These are phyloP conservation scores for Oscarella lobularis DNA, from an alignment of 37 sponge, comb jelly and placozoan genomes.

Conservation along the genomic window DNA sequence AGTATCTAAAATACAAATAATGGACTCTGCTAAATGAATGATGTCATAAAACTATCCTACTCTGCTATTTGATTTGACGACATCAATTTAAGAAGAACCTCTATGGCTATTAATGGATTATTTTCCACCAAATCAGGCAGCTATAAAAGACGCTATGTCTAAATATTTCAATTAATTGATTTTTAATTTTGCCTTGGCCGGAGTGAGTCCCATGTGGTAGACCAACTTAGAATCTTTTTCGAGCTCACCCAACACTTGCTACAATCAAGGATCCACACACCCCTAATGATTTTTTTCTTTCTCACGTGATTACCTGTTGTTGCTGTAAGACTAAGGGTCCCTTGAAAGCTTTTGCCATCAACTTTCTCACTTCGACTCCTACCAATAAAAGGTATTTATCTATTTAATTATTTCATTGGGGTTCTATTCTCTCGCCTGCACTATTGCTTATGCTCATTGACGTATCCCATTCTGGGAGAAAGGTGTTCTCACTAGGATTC, in stretches of 20 bases:
- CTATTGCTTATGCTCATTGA: slow-evolving; percentile 43
- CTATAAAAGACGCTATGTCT: slow-evolving; percentile 7
- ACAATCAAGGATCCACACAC: slow-evolving; percentile 1
- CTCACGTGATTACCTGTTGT: slow-evolving; percentile 24
- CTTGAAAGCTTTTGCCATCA: slow-evolving; percentile 59
- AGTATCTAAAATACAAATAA: slow-evolving; percentile 28
- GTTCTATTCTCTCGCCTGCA: slow-evolving; percentile 6
- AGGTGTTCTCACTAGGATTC: slow-evolving; percentile 69
- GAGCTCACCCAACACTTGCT: slow-evolving; percentile 26
- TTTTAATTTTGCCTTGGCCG: slow-evolving; percentile 74
- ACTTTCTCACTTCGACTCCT: slow-evolving; percentile 26
- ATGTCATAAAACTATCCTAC: too few relatives aligned
- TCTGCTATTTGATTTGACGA: slow-evolving; percentile 66
- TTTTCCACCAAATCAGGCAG: slow-evolving; percentile 82
- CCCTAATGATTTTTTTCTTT: slow-evolving; percentile 13
- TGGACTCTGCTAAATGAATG: slow-evolving; percentile 72
- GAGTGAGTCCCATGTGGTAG: slow-evolving; percentile 76
- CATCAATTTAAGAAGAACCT: slow-evolving; percentile 59
- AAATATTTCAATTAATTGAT: neutral
- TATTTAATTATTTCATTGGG: slow-evolving; percentile 3
- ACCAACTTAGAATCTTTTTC: slow-evolving; percentile 71
- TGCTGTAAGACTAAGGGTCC: slow-evolving; percentile 45
- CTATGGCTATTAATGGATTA: slow-evolving; percentile 84
- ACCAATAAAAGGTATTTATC: slow-evolving; percentile 4
- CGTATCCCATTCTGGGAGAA: slow-evolving; percentile 78